Conservation (phyloP, 2,888 invertebrate genomes). For the Aplocera efformata region DNA sequence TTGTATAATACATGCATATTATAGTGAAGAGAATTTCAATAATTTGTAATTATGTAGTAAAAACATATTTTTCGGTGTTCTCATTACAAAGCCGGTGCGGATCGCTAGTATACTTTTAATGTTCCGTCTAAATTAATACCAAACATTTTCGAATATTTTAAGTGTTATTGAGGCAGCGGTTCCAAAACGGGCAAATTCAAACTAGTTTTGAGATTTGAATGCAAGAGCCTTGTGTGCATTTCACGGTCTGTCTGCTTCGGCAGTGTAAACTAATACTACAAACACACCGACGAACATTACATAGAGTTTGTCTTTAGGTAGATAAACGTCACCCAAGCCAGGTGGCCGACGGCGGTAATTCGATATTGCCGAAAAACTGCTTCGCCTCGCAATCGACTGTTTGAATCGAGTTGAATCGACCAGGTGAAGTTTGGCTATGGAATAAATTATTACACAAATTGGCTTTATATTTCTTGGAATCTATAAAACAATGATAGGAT, state of each 20-base stretch:
- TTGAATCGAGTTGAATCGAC: conserved; percentile 1
- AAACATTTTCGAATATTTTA: no score
- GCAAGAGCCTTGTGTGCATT: conserved; percentile 37
- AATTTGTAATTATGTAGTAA: no score
- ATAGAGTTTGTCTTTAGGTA: conserved; percentile 39
- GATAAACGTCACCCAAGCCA: conserved; percentile 33
- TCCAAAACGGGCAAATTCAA: conserved; percentile 6
- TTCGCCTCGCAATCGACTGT: neutral
- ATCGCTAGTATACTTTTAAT: no score
- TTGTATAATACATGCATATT: no score
- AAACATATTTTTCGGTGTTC: no score
- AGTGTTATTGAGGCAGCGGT: no score
- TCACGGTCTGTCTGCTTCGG: conserved; percentile 36
- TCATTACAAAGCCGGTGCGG: no score
- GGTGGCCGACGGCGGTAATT: conserved; percentile 57
- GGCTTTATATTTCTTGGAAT: no score
- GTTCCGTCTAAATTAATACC: neutral
- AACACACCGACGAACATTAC: conserved; percentile 44
- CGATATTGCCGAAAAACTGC: conserved; percentile 52
- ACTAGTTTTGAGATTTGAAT: conserved; percentile 22
- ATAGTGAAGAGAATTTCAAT: no score
- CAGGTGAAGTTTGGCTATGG: conserved; percentile 5
- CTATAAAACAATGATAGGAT: no score
- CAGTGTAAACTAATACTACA: conserved; percentile 38
- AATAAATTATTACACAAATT: no score